phyloP scores from a whole-genome alignment of 2,888 invertebrate species.

The Pyrrhia umbra region DNA sequence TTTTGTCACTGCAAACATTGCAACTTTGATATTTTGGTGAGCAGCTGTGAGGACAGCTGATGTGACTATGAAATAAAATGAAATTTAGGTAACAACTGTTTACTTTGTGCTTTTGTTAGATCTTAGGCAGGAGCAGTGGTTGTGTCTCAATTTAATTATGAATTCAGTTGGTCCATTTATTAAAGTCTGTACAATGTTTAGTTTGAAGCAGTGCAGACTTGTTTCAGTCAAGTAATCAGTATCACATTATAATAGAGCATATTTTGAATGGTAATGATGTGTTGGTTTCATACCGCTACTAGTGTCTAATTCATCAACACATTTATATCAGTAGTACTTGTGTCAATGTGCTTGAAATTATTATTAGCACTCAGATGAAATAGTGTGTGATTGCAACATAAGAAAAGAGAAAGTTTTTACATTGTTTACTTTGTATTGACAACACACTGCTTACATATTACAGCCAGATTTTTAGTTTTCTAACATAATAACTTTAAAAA shows the following conservation, averaged over 20 bases:
- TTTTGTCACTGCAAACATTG: constrained; percentile 63
- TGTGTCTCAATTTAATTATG: constrained; percentile 50
- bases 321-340: constrained; percentile 2
- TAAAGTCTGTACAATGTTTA: constrained; percentile 38
- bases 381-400: constrained; percentile 17
- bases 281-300: constrained; percentile 40
- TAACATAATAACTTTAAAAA: too few relatives aligned
- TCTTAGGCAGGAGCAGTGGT: constrained; percentile 55
- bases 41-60: constrained; percentile 80
- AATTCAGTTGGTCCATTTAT: constrained; percentile 32
- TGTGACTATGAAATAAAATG: constrained; percentile 88
- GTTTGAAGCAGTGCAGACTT: constrained; percentile 67
- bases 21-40: constrained; percentile 67
- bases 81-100: constrained; percentile 84
- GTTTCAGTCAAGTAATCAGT: constrained; percentile 53
- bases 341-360: constrained; percentile 5
- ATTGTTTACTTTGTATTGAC: constrained; percentile 60
- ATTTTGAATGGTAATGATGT: constrained; percentile 49
- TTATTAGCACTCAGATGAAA: constrained; percentile 15
- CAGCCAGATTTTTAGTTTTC: neutral
- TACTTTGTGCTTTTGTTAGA: constrained; percentile 54
- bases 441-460: constrained; percentile 4
- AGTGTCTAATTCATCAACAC: constrained; percentile 32
- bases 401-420: constrained; percentile 69
- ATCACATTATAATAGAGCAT: constrained; percentile 40